A percentile compares a stretch with the other conserved stretches of the same genome.
These are phyloP conservation scores for Leptinotarsa peninsularis DNA, from an alignment of 2,888 invertebrate genomes.

Conservation along the genomic window DNA sequence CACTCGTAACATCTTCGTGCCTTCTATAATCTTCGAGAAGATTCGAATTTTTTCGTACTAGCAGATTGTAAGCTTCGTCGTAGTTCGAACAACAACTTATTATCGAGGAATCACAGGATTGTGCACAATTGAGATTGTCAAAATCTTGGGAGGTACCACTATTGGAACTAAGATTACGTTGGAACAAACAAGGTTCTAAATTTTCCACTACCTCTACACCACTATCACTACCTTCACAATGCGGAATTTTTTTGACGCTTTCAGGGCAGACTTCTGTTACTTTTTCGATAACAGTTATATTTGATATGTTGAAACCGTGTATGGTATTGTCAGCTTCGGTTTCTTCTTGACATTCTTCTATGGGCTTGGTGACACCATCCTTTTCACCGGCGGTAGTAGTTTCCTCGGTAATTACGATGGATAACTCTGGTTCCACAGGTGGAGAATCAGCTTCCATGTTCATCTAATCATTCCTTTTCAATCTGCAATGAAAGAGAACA, in stretches of 20 bases:
- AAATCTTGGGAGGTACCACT: constrained; percentile 74
- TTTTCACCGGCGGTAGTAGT: background rate
- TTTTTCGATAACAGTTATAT: constrained; percentile 61
- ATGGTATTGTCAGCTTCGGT: constrained; percentile 57
- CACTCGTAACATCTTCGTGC: constrained; percentile 71
- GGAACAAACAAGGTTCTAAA: constrained; percentile 60
- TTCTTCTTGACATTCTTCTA: constrained; percentile 45
- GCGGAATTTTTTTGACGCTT: constrained; percentile 45
- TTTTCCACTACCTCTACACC: constrained; percentile 78
- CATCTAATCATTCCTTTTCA: constrained; percentile 26
- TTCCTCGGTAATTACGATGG: constrained; percentile 5
- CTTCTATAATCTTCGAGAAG: constrained; percentile 63
- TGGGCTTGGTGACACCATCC: background rate
- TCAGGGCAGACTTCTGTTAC: background rate
- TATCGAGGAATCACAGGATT: constrained; percentile 82
- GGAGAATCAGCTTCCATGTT: constrained; percentile 24
- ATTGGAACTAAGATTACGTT: constrained; percentile 70
- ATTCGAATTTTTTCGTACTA: constrained; percentile 64
- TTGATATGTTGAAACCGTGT: constrained; percentile 60
- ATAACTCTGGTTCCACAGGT: background rate
- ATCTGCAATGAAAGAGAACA: constrained; percentile 6
- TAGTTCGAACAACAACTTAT: constrained; percentile 83
- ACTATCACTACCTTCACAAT: constrained; percentile 81
- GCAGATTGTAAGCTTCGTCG: constrained; percentile 70
- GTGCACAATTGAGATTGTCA: constrained; percentile 71